Evolutionary conservation across 2,888 invertebrate species (phyloP).

Genomic region (Temnothorax unifasciatus): DNA sequence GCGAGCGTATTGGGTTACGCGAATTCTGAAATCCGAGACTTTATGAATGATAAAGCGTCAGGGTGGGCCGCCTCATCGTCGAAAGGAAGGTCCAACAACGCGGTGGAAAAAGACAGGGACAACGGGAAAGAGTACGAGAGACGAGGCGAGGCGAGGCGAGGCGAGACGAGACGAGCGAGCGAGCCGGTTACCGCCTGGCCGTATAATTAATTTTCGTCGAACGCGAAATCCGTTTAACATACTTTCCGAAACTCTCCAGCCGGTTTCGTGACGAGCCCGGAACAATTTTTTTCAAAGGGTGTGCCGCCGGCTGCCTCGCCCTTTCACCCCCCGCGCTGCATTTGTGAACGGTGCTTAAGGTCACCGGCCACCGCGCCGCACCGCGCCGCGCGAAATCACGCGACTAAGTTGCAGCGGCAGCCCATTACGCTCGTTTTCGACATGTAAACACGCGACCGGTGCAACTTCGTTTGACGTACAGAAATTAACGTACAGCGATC

Average conservation of each 20-base stretch:
- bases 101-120: slow-evolving; percentile 45
- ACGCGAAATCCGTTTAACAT: slow-evolving; percentile 71
- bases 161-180: background rate
- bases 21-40: slow-evolving; percentile 60
- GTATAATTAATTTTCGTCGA: slow-evolving; percentile 69
- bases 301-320: slow-evolving; percentile 47
- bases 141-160: background rate
- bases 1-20: slow-evolving; percentile 60
- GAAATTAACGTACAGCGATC: slow-evolving; percentile 66
- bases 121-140: slow-evolving; percentile 16
- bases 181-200: slow-evolving; percentile 54
- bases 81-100: slow-evolving; percentile 56
- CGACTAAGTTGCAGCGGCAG: slow-evolving; percentile 60
- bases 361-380: slow-evolving; percentile 42
- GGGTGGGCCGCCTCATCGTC: slow-evolving; percentile 49
- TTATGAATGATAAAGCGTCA: slow-evolving; percentile 65
- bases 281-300: slow-evolving; percentile 71
- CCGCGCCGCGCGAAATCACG: slow-evolving; percentile 57
- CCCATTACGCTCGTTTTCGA: slow-evolving; percentile 61
- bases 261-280: slow-evolving; percentile 54
- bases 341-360: slow-evolving; percentile 56
- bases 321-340: slow-evolving; percentile 29
- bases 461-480: slow-evolving; percentile 61
- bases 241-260: slow-evolving; percentile 61
- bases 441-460: slow-evolving; percentile 63